Conservation (phyloP, 2,797 vertebrate genomes). For the Dermochelys coriacea region DNA sequence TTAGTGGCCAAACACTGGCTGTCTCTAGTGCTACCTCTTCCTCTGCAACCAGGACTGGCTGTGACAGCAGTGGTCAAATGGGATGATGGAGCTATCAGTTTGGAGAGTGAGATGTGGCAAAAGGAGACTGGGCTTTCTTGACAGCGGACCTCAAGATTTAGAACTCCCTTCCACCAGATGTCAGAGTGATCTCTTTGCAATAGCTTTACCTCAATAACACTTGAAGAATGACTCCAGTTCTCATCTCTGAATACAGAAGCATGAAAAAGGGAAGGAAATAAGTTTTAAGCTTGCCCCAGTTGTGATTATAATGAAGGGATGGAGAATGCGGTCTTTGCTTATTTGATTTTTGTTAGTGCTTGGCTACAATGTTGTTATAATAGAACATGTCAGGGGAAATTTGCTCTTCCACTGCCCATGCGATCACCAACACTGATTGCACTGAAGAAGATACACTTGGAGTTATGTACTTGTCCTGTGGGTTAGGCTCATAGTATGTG, state of each 20-base stretch:
- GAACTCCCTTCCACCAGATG: not conserved
- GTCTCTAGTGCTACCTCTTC: not conserved
- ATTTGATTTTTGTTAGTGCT: not conserved
- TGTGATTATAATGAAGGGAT: not conserved
- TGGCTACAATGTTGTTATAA: not conserved
- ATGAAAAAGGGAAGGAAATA: not conserved
- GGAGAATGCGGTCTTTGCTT: not conserved
- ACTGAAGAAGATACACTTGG: not conserved
- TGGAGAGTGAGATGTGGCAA: not conserved
- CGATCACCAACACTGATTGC: not conserved
- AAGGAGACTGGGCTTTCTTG: not conserved
- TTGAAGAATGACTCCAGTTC: not conserved
- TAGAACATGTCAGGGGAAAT: not conserved
- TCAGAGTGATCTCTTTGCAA: not conserved
- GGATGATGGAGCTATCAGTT: not conserved
- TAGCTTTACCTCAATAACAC: not conserved
- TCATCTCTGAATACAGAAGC: not conserved
- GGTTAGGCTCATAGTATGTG: slow-evolving; percentile 4
- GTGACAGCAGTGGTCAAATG: not conserved
- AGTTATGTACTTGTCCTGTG: not conserved
- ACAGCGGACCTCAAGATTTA: not conserved
- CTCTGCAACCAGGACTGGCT: not conserved
- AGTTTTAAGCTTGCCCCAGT: not conserved
- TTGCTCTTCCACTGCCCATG: not conserved
- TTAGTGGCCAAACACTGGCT: not conserved